Evolutionary conservation across 2,888 invertebrate genomes (phyloP), one percentile per base, ranked within the genome.

Genomic region (Herminia tarsipennalis): DNA sequence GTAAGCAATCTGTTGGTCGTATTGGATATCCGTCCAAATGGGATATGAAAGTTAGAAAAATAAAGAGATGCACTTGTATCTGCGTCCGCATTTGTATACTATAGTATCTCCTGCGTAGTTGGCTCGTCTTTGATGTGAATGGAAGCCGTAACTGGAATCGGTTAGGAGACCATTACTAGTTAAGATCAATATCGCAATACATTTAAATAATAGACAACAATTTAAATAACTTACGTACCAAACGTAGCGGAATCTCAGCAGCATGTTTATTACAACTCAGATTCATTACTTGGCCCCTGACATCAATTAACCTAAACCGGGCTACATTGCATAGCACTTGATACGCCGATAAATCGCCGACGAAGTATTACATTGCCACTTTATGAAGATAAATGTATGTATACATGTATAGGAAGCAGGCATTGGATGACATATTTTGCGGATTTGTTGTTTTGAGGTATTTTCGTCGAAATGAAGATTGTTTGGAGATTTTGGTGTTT

Each of bases 291-390:
- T 69, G 81, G 58, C 74, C 83, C 73, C 47, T 76, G 76, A 72
- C 81, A 69, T 70, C 78, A 80, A 83, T 86, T 80, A 80, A 72
- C 73, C 63, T 61, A 57, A 62, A 70, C 68, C 53, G 33, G 49
- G 56, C 45, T 39, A 57, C 56, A 37, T 28, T 51, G 37, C 47
- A 37, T 28, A 49, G 37, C 47, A 58, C 50, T 54, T 56, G 45
- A 44, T 47, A 52, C 10, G 8, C 5, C 56, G 38, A 56, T 64
- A 42, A 55, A 59, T 58, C 37, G 29, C 25, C 2, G 2, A 40
- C 13, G 9, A 42, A 28, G 37, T 55, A 30, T 17, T 68, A 58
- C 67, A 69, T 67, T 67, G 40, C 55, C 40, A 46, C 36, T 46
- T 58, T 39, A 34, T n/a, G 34, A 25, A 3, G 41, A 52, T 56